A percentile compares a stretch with the other conserved stretches of the same genome.
phyloP scores from a whole-genome alignment of 2,113 vertebrate genomes.

The Zosterops pallidus region DNA sequence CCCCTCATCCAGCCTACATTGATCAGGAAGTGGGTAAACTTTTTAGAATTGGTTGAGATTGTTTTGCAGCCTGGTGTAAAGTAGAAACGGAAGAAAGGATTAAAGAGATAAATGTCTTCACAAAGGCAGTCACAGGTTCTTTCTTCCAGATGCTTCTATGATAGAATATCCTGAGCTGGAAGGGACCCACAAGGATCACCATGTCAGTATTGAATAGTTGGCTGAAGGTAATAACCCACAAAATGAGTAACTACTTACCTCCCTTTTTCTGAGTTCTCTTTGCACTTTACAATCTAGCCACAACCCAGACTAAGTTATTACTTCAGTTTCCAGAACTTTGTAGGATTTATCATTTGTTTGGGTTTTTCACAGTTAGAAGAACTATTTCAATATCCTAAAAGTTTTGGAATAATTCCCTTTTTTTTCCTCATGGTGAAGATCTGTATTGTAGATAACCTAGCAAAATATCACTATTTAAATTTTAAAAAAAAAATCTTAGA shows the following conservation, averaged over 20 bases:
- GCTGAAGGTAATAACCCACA: neutral
- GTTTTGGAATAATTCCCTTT: neutral
- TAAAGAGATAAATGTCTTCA: neutral
- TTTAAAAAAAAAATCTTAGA: neutral
- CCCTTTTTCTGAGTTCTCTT: neutral
- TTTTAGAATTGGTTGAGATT: neutral
- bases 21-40: neutral
- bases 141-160: neutral
- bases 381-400: neutral
- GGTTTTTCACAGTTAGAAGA: neutral
- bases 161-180: neutral
- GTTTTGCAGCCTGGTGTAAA: neutral
- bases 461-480: neutral
- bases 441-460: neutral
- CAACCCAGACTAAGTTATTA: neutral
- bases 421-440: neutral
- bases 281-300: neutral
- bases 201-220: too few species aligned
- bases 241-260: neutral
- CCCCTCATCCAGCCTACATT: rapidly evolving
- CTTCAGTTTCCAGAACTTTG: neutral
- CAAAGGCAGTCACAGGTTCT: neutral
- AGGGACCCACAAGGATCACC: neutral
- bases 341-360: neutral
- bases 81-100: neutral